These are phyloP conservation scores for Tolypeutes matacus DNA, from an alignment of 2,797 vertebrate genomes.

Conservation along the genomic window DNA sequence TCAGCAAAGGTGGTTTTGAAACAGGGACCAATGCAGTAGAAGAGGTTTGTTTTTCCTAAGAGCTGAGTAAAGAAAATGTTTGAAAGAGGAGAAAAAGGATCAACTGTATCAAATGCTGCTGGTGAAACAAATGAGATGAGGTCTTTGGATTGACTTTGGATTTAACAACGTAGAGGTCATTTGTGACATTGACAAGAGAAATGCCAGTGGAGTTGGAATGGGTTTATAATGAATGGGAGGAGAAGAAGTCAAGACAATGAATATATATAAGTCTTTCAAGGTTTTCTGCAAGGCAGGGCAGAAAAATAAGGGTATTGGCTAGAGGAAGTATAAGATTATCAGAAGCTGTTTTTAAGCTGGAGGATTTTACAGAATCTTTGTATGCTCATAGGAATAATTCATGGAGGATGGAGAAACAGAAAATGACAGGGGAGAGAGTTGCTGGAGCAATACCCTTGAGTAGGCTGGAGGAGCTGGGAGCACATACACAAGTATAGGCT, in stretches of 20 bases:
- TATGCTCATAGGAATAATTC: neutral
- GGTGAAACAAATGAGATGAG: slow-evolving; percentile 20
- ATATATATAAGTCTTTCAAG: neutral
- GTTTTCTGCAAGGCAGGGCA: neutral
- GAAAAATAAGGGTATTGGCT: neutral
- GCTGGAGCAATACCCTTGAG: neutral
- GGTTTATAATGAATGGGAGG: neutral
- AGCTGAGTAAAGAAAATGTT: neutral
- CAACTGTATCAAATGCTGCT: neutral
- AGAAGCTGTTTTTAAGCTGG: neutral
- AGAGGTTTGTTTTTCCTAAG: neutral
- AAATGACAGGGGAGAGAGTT: neutral
- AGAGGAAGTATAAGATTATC: neutral
- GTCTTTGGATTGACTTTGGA: neutral
- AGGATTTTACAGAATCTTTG: neutral
- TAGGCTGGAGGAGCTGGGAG: neutral
- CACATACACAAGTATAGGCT: neutral
- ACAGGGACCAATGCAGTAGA: neutral
- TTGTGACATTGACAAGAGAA: neutral
- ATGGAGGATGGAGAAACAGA: neutral
- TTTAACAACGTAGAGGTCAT: neutral
- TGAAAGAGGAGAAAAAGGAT: neutral
- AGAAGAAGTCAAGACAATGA: slow-evolving; percentile 3
- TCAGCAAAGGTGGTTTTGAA: neutral
- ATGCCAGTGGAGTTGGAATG: neutral